These are phyloP conservation scores for Premnoplex brunnescens DNA, from an alignment of 2,797 vertebrate genomes.

Conservation along the genomic window DNA sequence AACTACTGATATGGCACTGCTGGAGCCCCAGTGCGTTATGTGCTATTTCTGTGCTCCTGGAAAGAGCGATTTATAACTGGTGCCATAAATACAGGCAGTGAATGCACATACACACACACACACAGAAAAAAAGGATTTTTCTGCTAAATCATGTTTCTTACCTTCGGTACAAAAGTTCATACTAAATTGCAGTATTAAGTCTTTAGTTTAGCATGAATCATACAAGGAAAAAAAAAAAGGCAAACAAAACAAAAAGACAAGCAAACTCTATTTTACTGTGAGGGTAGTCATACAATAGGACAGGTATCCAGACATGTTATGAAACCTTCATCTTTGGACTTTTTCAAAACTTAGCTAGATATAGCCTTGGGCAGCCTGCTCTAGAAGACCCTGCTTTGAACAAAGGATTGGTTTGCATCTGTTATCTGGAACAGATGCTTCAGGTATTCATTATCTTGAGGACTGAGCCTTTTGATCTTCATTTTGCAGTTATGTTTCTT, in stretches of 20 bases:
- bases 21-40: background rate
- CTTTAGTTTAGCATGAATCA: background rate
- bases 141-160: background rate
- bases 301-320: background rate
- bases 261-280: background rate
- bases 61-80: background rate
- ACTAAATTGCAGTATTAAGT: background rate
- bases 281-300: background rate
- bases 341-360: background rate
- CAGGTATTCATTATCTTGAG: background rate
- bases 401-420: background rate
- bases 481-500: background rate
- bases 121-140: background rate
- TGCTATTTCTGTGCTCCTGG: background rate
- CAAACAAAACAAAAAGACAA: background rate
- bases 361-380: accelerated
- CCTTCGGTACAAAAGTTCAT: background rate
- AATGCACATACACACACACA: background rate
- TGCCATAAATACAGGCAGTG: background rate
- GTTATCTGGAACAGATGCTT: background rate
- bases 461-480: background rate
- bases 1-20: background rate
- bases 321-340: background rate
- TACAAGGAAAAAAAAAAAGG: background rate
- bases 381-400: background rate